Evolutionary conservation across 2,113 vertebrate genomes (phyloP), one percentile per base, ranked within the genome.

Genomic region (Ellobius talpinus): DNA sequence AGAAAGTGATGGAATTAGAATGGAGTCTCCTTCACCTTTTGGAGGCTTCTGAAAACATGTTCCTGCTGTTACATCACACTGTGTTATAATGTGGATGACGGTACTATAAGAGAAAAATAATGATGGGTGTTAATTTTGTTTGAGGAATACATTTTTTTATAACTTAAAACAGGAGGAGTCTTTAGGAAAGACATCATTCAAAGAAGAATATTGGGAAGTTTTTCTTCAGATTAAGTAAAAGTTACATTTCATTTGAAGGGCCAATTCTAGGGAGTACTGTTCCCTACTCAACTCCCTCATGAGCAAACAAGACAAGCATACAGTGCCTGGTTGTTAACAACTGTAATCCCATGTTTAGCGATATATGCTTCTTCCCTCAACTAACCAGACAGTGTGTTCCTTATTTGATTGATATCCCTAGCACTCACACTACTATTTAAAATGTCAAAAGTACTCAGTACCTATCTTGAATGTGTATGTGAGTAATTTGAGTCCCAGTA

Each of bases 21-120:
- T 95, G 76, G 78, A 97, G 95, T 79, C 93, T 98, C 97, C 90
- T 98, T 98, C 85, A 17, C 91, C 96, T 98, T 94, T 95, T 17
- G 45, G 94, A 97, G 39, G 93, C 63, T 84, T 96, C 86, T 58
- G 29, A 95, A 97, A 93, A 88, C 93, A 39, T 96, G 97, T 21
- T 96, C 94, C 70, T 93, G 97, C 94, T 96, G 50, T 96, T 95
- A 92, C 94, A 93, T 96, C 96, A 96, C n/a, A 97, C 94, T 97
- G 96, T 98, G 95, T 98, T 98, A 99, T 39, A 96, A 97, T 93
- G 97, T 95, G 91, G 97, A 93, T 95, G 96, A n/a, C 95, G 96
- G 82, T 55, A 31, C 98, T 99, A 94, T 85, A 96, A 97, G 85
- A 96, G 77, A 97, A 10, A 84, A 95, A 95, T 94, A 96, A 17